phyloP scores from a whole-genome alignment of 2,113 vertebrate species.

The Poeciliopsis retropinna region DNA sequence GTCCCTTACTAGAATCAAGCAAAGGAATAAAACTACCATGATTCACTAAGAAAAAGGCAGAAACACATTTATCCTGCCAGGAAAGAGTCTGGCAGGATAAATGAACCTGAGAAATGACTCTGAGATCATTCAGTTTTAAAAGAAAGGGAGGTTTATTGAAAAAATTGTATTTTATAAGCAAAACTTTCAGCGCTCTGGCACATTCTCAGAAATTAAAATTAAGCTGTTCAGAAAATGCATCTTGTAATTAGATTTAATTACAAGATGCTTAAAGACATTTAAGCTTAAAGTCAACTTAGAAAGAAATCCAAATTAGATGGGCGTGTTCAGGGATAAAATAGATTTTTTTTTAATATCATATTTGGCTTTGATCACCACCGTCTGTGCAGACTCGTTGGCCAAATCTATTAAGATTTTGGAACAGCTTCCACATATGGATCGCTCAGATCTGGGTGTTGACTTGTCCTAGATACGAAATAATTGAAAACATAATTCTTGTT shows the following conservation, averaged over 20 bases:
- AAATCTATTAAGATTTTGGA: slow-evolving; percentile 23
- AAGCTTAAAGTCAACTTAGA: slow-evolving; percentile 20
- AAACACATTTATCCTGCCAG: slow-evolving; percentile 47
- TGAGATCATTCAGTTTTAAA: slow-evolving; percentile 31
- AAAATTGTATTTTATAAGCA: neutral
- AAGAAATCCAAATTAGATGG: slow-evolving; percentile 14
- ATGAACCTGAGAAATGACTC: slow-evolving; percentile 42
- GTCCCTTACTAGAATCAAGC: slow-evolving; percentile 48
- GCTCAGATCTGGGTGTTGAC: slow-evolving; percentile 1
- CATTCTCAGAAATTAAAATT: slow-evolving; percentile 29
- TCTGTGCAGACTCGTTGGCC: slow-evolving; percentile 20
- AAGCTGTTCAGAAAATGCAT: slow-evolving; percentile 19
- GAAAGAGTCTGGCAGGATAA: slow-evolving; percentile 38
- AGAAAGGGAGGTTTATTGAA: slow-evolving; percentile 35
- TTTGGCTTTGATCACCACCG: slow-evolving; percentile 37
- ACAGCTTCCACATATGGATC: neutral
- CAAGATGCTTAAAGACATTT: slow-evolving; percentile 26
- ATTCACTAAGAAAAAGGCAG: slow-evolving; percentile 48
- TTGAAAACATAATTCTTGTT: neutral
- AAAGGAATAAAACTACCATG: slow-evolving; percentile 46
- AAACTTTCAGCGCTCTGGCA: neutral
- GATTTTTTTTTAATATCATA: slow-evolving; percentile 25
- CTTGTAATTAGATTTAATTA: slow-evolving; percentile 15
- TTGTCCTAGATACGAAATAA: slow-evolving; percentile 1
- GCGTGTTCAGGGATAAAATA: slow-evolving; percentile 13